Percentiles rank a stretch among this genome's conserved stretches.
phyloP scores from a whole-genome alignment of 92 coral and sea anemone genomes.

The Actinernus sp. region DNA sequence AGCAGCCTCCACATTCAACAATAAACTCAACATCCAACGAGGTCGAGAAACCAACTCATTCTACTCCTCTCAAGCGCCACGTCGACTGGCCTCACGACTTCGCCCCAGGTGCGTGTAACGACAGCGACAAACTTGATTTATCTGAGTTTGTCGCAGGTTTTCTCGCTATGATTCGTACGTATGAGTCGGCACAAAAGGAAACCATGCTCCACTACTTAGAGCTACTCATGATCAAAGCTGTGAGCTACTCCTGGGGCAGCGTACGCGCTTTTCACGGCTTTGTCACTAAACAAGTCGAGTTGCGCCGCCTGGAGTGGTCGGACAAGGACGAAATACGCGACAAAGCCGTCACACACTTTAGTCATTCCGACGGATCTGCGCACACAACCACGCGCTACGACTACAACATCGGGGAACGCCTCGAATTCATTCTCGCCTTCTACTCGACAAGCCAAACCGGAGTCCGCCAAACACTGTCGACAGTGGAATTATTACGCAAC shows the following conservation, averaged over 20 bases:
- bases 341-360: slow-evolving; percentile 12
- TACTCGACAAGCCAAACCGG: too few relatives aligned
- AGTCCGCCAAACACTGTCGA: slow-evolving; percentile 7
- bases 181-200: slow-evolving; percentile 6
- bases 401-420: too few relatives aligned
- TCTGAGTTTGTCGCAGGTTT: slow-evolving; percentile 35
- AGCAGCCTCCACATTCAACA: too few relatives aligned
- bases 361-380: slow-evolving; percentile 35
- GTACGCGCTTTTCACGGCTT: slow-evolving; percentile 18
- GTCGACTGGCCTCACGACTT: slow-evolving; percentile 48
- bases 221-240: slow-evolving; percentile 13
- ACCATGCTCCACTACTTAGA: slow-evolving; percentile 23
- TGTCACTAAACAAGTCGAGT: slow-evolving; percentile 29
- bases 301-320: slow-evolving; percentile 21
- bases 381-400: too few relatives aligned
- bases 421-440: too few relatives aligned
- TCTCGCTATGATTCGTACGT: slow-evolving; percentile 12
- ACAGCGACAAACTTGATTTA: slow-evolving; percentile 17
- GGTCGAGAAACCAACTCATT: too few relatives aligned
- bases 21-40: too few relatives aligned
- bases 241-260: slow-evolving; percentile 15
- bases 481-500: slow-evolving; percentile 17
- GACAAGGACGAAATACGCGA: slow-evolving; percentile 17
- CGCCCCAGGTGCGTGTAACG: slow-evolving; percentile 21
- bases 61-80: too few relatives aligned